These are phyloP conservation scores for Tachystola acroxantha DNA, from an alignment of 2,888 invertebrate genomes.

Conservation along the genomic window DNA sequence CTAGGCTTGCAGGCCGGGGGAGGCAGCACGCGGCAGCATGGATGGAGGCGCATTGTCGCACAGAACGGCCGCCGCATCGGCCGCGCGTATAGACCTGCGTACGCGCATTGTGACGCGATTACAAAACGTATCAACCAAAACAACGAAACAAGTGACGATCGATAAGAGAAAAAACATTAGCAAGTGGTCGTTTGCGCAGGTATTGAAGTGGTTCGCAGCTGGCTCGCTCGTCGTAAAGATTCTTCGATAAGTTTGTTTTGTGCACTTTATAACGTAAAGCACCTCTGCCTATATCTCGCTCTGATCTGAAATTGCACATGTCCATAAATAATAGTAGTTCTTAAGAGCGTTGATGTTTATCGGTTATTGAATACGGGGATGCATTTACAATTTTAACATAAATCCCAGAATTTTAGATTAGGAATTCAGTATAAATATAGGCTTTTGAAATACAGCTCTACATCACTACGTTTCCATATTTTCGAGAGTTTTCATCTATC, in stretches of 20 bases:
- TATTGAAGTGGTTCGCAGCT: background rate
- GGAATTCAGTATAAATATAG: too few relatives aligned
- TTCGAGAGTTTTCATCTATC: too few relatives aligned
- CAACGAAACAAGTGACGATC: constrained; percentile 20
- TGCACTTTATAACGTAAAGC: too few relatives aligned
- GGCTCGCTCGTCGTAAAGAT: constrained; percentile 13
- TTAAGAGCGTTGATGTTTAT: background rate
- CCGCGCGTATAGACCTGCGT: constrained; percentile 58
- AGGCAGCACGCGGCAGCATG: constrained; percentile 43
- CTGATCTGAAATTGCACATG: background rate
- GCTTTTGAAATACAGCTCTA: too few relatives aligned
- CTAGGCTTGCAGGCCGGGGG: constrained; percentile 60
- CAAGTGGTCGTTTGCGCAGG: constrained; percentile 4
- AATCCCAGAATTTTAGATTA: too few relatives aligned
- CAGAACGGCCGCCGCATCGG: constrained; percentile 63
- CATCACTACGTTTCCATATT: too few relatives aligned
- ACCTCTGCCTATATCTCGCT: too few relatives aligned
- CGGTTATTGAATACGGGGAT: too few relatives aligned
- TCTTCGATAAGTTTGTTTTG: constrained; percentile 5
- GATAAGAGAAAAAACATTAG: constrained; percentile 12
- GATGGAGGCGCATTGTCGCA: constrained; percentile 66
- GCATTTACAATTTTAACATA: too few relatives aligned
- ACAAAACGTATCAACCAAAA: constrained; percentile 15
- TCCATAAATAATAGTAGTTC: background rate
- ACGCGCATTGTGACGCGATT: constrained; percentile 34